Percentiles rank a stretch among this genome's conserved stretches.
phyloP scores from a whole-genome alignment of 2,888 invertebrate species.

The Augiades crinisus region DNA sequence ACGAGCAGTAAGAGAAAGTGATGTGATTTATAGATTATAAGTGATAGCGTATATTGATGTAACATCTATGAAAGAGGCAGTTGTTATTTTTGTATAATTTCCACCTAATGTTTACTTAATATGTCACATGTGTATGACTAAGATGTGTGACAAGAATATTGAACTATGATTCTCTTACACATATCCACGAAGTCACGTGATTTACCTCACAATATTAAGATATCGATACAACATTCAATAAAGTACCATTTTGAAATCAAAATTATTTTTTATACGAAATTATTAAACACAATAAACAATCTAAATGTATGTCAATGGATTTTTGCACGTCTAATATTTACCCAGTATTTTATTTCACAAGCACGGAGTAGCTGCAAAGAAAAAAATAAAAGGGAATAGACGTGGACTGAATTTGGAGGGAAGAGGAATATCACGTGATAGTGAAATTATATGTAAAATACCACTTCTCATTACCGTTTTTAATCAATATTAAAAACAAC shows the following conservation, averaged over 20 bases:
- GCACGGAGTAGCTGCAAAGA: no score
- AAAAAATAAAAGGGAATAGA: no score
- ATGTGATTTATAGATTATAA: conserved; percentile 50
- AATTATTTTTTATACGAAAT: neutral
- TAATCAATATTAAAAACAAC: no score
- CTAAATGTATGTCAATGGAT: no score
- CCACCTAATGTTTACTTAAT: neutral
- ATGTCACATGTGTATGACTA: neutral
- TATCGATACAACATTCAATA: conserved; percentile 9
- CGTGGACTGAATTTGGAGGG: no score
- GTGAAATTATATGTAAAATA: no score
- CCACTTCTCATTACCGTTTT: no score
- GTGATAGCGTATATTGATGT: conserved; percentile 29
- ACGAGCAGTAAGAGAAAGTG: conserved; percentile 41
- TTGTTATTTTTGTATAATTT: conserved; percentile 21
- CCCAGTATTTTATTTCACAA: no score
- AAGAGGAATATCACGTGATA: no score
- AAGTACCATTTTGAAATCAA: conserved; percentile 9
- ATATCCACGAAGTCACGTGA: neutral
- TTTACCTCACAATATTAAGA: conserved; percentile 1
- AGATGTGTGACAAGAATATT: neutral
- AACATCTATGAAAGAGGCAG: neutral
- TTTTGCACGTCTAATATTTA: no score
- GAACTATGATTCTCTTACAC: neutral
- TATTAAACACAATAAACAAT: neutral